Base-by-base conservation (phyloP, 2,888 invertebrate species). In the Pyrocoelia pectoralis region DNA sequence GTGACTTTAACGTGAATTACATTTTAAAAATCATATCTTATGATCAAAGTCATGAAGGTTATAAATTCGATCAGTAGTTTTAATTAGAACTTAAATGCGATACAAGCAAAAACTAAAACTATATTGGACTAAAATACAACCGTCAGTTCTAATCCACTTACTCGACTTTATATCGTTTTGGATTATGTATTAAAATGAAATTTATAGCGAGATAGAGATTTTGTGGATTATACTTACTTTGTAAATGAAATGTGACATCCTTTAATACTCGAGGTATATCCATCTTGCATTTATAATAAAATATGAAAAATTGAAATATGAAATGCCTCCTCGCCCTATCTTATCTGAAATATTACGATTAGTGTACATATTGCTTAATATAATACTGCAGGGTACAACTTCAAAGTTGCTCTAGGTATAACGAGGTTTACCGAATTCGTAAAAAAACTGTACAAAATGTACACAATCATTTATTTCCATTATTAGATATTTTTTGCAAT, bases 11-110 rank as follows among this genome's bases (percentile, higher is more conserved):
- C 41, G 15, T 46, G 17, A n/a, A 46, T 46, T 46, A n/a, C 18
- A 46, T 46, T 46, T 46, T 18, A 17, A 17, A 17, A 46, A 33
- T 33, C 33, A 33, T 33, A 33, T 33, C 33, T 33, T 33, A 33
- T 33, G n/a, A 33, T 33, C 33, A 33, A 6, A 33, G 33, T 33
- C 33, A 10, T 33, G 33, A n/a, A n/a, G 33, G 8, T 33, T 33
- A 33, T 33, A 33, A 33, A 33, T 33, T 33, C n/a, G 33, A 33
- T 33, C 33, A 33, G 33, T 33, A 8, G 2, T 33, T 33, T 33
- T 33, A 33, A 33, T 33, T 33, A 33, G 8, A 2, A 33, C 33
- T 33, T 33, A 4, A n/a, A n/a, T n/a, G n/a, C n/a, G n/a, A 33
- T n/a, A 33, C 33, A 33, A 8, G 2, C 2, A 33, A 33, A 33